Evolutionary conservation across 2,797 vertebrate genomes (phyloP).

Genomic region (Cyprinella venusta): DNA sequence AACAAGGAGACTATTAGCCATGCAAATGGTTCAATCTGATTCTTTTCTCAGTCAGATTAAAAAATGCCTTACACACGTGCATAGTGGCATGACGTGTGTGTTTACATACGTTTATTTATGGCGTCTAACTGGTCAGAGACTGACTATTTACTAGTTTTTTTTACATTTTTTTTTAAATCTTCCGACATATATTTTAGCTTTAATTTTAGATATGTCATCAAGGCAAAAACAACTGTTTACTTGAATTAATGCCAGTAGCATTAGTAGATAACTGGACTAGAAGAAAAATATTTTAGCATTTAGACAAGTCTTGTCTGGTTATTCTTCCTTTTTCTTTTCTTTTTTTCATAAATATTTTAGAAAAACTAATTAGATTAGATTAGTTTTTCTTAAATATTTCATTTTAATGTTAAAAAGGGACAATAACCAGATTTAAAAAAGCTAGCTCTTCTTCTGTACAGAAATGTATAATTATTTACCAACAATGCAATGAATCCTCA

Average conservation of each 20-base stretch:
- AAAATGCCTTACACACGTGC: not conserved
- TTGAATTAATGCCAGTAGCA: not conserved
- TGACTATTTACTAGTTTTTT: not conserved
- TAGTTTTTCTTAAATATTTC: not conserved
- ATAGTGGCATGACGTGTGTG: not conserved
- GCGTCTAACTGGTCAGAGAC: not conserved
- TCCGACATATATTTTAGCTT: not conserved
- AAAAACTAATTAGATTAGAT: not conserved
- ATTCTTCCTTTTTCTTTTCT: no score
- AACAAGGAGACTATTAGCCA: not conserved
- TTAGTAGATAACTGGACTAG: not conserved
- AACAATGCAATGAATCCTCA: constrained; percentile 56
- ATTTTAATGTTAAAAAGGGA: not conserved
- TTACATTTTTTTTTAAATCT: no score
- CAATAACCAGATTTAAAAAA: constrained; percentile 7
- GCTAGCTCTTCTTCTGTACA: constrained; percentile 38
- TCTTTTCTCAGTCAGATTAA: not conserved
- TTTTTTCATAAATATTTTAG: no score
- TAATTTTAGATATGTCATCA: not conserved
- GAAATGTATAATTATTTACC: constrained; percentile 51
- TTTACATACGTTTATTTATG: not conserved
- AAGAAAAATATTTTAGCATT: constrained; percentile 16
- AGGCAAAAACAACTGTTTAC: not conserved
- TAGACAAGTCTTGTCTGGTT: not conserved
- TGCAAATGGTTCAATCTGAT: not conserved